Evolutionary conservation across 2,113 vertebrate genomes (phyloP), one percentile per base, ranked within the genome.

Genomic region (Leucopsar rothschildi): DNA sequence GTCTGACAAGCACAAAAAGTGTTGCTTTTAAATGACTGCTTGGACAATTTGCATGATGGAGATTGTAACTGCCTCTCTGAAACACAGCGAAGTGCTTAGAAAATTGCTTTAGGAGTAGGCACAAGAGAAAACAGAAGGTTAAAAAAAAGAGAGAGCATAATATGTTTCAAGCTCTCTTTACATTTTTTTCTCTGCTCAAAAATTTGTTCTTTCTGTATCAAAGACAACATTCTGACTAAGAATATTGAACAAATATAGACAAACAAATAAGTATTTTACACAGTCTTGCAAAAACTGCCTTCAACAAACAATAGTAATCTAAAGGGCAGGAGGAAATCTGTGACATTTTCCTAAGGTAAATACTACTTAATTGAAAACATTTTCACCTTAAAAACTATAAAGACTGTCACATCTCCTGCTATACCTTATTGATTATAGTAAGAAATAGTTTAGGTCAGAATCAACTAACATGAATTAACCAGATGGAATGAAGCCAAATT

Each of bases 41-140:
- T 86, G 76, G 82, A 83, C 55, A 85, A 94, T 92, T 94, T 94
- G n/a, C 82, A 83, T 93, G 75, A 83, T 37, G 25, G 59, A 83
- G 47, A 60, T 70, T 83, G 24, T 63, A 90, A 83, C 29, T 90
- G 64, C 33, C 28, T 82, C 56, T 73, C 56, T 73, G 82, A 92
- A 95, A 82, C 15, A 55, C 39, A 44, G 8, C 3, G 8, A 91
- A 85, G 16, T 84, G 83, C 40, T 84, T 86, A 2, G 72, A 88
- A 95, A 86, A 76, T 69, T 89, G 29, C 35, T 77, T 93, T 66
- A 80, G 79, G 27, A 88, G 17, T 55, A 83, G 52, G 42, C 47
- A 86, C 29, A 66, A 63, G 42, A 66, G 33, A 90, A 82, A 94
- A 91, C 0, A 0, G 0, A 10, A 42, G 19, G 28, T 61, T 83